These are phyloP conservation scores for Aegypius monachus DNA, from an alignment of 2,113 vertebrate species.

Conservation along the genomic window DNA sequence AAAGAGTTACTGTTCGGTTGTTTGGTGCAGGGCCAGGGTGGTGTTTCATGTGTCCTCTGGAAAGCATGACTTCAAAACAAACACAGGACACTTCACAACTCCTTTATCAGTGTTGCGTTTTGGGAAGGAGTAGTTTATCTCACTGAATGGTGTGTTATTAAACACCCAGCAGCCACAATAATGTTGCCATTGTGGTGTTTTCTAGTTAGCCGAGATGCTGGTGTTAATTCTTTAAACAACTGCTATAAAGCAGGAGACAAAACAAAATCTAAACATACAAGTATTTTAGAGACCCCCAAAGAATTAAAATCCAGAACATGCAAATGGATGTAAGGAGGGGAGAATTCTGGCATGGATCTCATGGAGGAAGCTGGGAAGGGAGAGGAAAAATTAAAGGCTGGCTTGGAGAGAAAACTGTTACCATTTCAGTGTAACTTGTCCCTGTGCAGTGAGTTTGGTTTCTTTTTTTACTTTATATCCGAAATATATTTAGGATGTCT, in stretches of 20 bases:
- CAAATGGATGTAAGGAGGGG: not conserved
- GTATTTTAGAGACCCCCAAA: not conserved
- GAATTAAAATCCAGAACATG: not conserved
- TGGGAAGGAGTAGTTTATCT: not conserved
- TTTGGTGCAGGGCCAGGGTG: not conserved
- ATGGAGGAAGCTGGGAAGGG: not conserved
- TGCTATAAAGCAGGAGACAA: not conserved
- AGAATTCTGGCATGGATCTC: not conserved
- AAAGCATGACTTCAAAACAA: not conserved
- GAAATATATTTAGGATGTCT: not conserved
- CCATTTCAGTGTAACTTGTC: not conserved
- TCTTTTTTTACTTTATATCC: not conserved
- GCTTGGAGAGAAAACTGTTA: not conserved
- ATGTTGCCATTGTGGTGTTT: not conserved
- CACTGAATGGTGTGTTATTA: accelerated
- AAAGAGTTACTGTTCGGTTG: not conserved
- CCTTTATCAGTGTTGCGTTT: not conserved
- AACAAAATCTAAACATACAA: not conserved
- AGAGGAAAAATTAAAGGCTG: not conserved
- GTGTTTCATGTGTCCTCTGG: not conserved
- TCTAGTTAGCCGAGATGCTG: not conserved
- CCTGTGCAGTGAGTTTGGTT: not conserved
- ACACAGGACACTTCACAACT: not conserved
- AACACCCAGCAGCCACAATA: not conserved
- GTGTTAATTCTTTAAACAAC: not conserved